Percentiles rank a stretch among this genome's conserved stretches.
Conservation (phyloP, 2,797 vertebrate species). For the Acipenser transmontanus region DNA sequence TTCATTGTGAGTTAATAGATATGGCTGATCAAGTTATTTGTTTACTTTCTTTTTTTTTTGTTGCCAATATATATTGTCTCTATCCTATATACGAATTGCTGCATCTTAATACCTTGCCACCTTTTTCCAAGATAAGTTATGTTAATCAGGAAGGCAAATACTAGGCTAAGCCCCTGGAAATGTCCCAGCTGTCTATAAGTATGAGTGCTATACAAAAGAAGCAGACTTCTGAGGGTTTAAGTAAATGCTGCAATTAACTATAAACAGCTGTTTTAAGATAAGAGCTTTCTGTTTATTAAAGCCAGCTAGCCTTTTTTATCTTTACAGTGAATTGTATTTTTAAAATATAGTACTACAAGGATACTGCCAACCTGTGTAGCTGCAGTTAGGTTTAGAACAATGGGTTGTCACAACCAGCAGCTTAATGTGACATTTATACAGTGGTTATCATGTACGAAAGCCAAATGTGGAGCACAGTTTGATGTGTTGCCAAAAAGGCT, state of each 20-base stretch:
- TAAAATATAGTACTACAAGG: constrained; percentile 21
- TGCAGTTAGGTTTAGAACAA: not conserved
- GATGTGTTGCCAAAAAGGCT: too few relatives aligned
- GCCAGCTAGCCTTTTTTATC: constrained; percentile 34
- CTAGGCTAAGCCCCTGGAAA: constrained; percentile 42
- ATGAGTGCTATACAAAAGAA: constrained; percentile 43
- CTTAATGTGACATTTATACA: too few relatives aligned
- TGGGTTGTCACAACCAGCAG: too few relatives aligned
- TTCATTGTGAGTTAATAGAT: too few relatives aligned
- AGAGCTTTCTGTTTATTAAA: constrained; percentile 46
- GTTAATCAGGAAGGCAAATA: constrained; percentile 16
- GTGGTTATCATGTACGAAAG: too few relatives aligned
- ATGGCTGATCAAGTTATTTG: too few relatives aligned
- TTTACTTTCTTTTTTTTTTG: too few relatives aligned
- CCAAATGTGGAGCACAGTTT: too few relatives aligned
- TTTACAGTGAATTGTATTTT: constrained; percentile 50
- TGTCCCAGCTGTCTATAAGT: constrained; percentile 32
- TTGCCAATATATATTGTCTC: too few relatives aligned
- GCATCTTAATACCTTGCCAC: not conserved
- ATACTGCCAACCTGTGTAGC: not conserved
- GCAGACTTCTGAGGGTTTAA: constrained; percentile 45
- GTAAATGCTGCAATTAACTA: constrained; percentile 58
- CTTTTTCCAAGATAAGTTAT: constrained; percentile 13
- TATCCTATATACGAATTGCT: not conserved
- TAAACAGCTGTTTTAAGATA: constrained; percentile 66